A percentile compares a stretch with the other conserved stretches of the same genome.
These are phyloP conservation scores for Sphenopsis melanotis DNA, from an alignment of 2,797 vertebrate genomes.

Conservation along the genomic window DNA sequence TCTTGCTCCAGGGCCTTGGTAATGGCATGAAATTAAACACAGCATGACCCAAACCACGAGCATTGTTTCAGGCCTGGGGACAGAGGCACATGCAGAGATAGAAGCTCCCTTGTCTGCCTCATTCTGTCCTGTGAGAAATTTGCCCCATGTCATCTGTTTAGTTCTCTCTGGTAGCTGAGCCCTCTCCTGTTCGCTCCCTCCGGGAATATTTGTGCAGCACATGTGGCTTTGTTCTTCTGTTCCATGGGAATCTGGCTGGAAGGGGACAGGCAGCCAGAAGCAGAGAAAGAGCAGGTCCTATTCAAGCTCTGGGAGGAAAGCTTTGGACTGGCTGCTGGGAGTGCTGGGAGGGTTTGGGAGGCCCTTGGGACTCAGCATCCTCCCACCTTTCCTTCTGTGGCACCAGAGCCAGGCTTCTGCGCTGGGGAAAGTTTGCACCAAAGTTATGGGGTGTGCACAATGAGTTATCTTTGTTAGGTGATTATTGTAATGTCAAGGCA, in stretches of 20 bases:
- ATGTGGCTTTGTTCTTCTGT: not conserved
- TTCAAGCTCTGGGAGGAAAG: not conserved
- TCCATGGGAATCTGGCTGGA: not conserved
- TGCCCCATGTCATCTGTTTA: not conserved
- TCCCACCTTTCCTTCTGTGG: not conserved
- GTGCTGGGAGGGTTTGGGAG: not conserved
- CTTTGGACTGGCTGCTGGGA: not conserved
- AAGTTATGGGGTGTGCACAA: not conserved
- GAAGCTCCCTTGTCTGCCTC: not conserved
- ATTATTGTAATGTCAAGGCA: not conserved
- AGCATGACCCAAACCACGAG: not conserved
- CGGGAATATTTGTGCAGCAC: not conserved
- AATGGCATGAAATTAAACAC: not conserved
- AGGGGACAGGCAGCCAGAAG: not conserved
- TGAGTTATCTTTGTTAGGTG: not conserved
- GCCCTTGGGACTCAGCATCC: rapidly evolving
- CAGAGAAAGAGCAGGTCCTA: not conserved
- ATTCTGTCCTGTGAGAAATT: not conserved
- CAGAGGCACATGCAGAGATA: not conserved
- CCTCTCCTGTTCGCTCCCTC: not conserved
- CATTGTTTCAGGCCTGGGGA: not conserved
- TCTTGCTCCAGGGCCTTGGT: not conserved
- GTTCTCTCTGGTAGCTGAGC: not conserved
- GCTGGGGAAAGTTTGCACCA: not conserved
- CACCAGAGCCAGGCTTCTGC: not conserved